Evolutionary conservation across 2,113 vertebrate species (phyloP), one percentile per base, ranked within the genome.

Genomic region (Rutilus rutilus): DNA sequence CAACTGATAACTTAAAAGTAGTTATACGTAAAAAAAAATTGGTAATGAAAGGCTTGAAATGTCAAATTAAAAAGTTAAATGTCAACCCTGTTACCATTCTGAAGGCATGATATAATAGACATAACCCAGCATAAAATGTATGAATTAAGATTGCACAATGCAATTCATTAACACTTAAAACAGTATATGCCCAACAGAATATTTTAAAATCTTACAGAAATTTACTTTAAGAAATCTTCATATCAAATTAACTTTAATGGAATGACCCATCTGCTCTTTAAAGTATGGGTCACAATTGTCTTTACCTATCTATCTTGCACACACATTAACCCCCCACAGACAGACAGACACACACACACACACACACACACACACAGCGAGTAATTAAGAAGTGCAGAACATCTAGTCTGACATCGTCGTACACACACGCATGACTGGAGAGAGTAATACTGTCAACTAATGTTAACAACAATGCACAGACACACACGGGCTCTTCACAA

Each of bases 371-470:
- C 52, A 79, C 23, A 65, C 25, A 73, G 82, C 23, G 2, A 73
- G 85, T 87, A 87, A 87, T 87, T 87, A 87, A 69, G 89, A 90
- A 82, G 76, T 69, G 79, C 67, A 73, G 69, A 84, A 75, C 79
- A 85, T 87, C 83, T 74, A 81, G 62, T 39, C 83, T 88, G 86
- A 90, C 80, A 87, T 60, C 2, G 60, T 87, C 78, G 69, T 50
- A 87, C 86, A 83, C 30, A 79, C 84, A 89, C 85, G 86, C 86
- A 88, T 86, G 85, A 90, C 64, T 80, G 87, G 83, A 87, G 78
- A 87, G 87, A 87, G 45, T 81, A 82, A 86, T 81, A 80, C 87
- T 87, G 87, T 88, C 87, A 78, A 45, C 74, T 85, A 83, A 79
- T 86, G 85, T 88, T 88, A 90, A 79, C 78, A 42, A 73, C 79